Base-by-base conservation (phyloP, 1,140 invertebrate species). In the Sitophilus oryzae region DNA sequence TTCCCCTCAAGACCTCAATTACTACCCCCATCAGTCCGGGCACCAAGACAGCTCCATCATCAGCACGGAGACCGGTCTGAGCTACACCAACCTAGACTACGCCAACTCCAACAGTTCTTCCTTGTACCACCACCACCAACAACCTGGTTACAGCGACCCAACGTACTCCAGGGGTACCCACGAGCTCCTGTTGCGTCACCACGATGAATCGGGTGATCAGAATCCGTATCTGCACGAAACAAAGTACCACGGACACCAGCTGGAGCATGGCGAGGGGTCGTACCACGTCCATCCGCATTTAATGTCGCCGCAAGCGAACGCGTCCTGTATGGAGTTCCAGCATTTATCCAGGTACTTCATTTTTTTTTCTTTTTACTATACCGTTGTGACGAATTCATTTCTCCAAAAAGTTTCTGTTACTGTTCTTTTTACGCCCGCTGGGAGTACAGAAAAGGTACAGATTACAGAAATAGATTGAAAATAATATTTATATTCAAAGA, bases 31-130 rank as follows among this genome's bases (percentile, higher is more conserved):
- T 52, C 71, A 54, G 51, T 66, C 68, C 1, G 73, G 72, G 50
- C 72, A 64, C 46, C 77, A 71, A 60, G 74, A 76, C 49, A 72
- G 73, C 58, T 67, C 71, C 8, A 89, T 91, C 15, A 91, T 91
- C 42, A 89, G 84, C 61, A 85, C 88, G 0, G 85, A 89, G 60
- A 88, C 88, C 50, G 89, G 90, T 0, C 73, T 93, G 36, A 91
- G 89, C 67, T 94, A 94, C 69, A 93, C 91, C 0, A 93, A 93
- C 72, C 72, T 94, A 63, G 91, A 94, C 73, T 90, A 89, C 61
- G 51, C 62, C 18, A 71, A 69, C 14, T 58, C 64, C 14, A 69
- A 64, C 25, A 51, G 52, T 21, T 38, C 59, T 10, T 47, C 52
- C 25, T 52, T 34, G 15, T 41, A 51, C 23, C 36, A 59, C 21